These are phyloP conservation scores for Mormyrops attenuatus DNA, from an alignment of 2,797 vertebrate species.

Conservation along the genomic window DNA sequence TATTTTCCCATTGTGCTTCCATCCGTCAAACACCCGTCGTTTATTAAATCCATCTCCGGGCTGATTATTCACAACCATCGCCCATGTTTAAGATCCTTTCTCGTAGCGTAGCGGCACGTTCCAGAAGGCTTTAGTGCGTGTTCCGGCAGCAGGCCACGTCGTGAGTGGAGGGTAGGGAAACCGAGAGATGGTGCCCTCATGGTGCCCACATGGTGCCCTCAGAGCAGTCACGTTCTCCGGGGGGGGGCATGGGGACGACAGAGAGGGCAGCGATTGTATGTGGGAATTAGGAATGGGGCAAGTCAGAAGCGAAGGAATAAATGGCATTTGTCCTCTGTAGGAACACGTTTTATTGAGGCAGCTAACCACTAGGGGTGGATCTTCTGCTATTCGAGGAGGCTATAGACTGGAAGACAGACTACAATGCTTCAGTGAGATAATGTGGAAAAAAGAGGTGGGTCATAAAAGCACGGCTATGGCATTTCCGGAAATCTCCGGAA, in stretches of 20 bases:
- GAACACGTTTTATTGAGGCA: neutral
- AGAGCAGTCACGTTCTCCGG: neutral
- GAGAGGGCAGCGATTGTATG: conserved; percentile 24
- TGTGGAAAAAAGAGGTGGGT: neutral
- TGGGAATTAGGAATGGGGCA: conserved; percentile 14
- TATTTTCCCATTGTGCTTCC: neutral
- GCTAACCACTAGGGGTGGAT: neutral
- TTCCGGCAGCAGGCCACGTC: neutral
- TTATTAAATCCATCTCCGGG: neutral
- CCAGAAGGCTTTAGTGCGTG: neutral
- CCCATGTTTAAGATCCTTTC: neutral
- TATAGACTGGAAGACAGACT: neutral
- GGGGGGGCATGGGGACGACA: neutral
- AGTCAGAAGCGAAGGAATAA: neutral
- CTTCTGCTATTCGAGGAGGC: neutral
- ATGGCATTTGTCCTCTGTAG: neutral
- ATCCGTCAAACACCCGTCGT: neutral
- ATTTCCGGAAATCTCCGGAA: neutral
- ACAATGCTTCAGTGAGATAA: neutral
- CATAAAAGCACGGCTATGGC: neutral
- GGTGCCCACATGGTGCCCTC: no score
- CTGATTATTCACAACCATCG: neutral
- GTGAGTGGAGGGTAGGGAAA: neutral
- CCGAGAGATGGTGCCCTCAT: no score
- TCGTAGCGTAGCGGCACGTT: neutral